Evolutionary conservation across 2,888 invertebrate genomes (phyloP), one percentile per base, ranked within the genome.

Genomic region (Notocelia uddmanniana): DNA sequence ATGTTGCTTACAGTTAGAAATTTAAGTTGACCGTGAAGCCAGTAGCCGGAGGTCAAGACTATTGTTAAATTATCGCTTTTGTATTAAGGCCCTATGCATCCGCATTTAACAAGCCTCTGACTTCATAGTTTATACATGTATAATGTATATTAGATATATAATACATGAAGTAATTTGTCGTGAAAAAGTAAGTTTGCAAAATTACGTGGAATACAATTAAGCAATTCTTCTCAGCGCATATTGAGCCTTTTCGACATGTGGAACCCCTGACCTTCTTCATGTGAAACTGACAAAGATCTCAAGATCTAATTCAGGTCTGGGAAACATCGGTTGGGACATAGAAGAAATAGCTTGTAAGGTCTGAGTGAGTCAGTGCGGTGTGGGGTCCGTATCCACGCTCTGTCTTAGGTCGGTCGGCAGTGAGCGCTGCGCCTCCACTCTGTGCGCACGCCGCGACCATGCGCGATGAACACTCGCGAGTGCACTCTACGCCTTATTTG

Each of bases 391-490:
- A 34, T 52, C 2, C 69, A 76, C 71, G 71, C 71, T 72, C 73
- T 73, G 76, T 45, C 41, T 45, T 8, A n/a, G n/a, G n/a, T 41
- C 77, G 68, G 70, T 74, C 69, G 54, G 77, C 87, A 91, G 92
- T 91, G 83, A 86, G 86, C 87, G 89, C 87, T 87, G 89, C 88
- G 86, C 88, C 85, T 81, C 83, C 89, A 77, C 73, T 81, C 77
- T 84, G 86, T 87, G 84, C 88, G 84, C 80, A 79, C 85, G 79
- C 79, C 80, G 80, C 80, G 81, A 89, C 80, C 85, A 91, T 91
- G 92, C 88, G 85, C 86, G 82, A 80, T 80, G 80, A 83, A 79
- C 75, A 76, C 76, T 74, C 92, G 92, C 90, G 92, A 90, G 91
- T 93, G 91, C 77, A 81, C 81, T 78, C 77, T 78, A 82, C 84